phyloP scores from a whole-genome alignment of 2,888 invertebrate species.

The Ectemnius lituratus region DNA sequence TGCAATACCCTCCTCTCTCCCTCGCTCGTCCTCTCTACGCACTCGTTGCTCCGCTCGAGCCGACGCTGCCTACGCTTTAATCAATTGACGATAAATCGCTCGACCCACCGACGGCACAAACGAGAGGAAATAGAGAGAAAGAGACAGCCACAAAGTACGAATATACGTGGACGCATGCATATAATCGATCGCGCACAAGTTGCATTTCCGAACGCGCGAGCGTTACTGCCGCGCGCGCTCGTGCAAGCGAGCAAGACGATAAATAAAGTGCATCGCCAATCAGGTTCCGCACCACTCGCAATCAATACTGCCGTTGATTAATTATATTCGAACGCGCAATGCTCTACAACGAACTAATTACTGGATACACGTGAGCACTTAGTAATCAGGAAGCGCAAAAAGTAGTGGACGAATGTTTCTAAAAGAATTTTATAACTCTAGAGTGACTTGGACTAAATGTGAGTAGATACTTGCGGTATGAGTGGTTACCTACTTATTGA shows the following conservation, averaged over 20 bases:
- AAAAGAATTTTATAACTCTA: too few species aligned
- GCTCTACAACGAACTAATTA: slow-evolving; percentile 36
- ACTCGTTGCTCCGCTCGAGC: slow-evolving; percentile 1
- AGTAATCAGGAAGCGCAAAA: too few species aligned
- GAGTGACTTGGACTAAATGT: too few species aligned
- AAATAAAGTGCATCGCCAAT: slow-evolving; percentile 50
- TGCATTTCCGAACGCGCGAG: slow-evolving; percentile 32
- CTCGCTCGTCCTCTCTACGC: not conserved
- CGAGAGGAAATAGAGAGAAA: slow-evolving; percentile 18
- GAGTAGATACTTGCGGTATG: too few species aligned
- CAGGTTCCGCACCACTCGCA: slow-evolving; percentile 27
- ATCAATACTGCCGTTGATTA: slow-evolving; percentile 53
- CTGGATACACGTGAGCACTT: too few species aligned
- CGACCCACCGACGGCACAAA: not conserved
- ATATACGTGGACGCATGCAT: not conserved
- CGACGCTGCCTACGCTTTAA: slow-evolving; percentile 33
- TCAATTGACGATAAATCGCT: slow-evolving; percentile 47
- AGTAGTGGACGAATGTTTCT: too few species aligned
- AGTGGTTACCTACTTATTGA: too few species aligned
- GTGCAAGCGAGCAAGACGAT: slow-evolving; percentile 35
- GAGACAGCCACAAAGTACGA: not conserved
- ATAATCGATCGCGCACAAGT: slow-evolving; percentile 10
- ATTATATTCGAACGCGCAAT: slow-evolving; percentile 31
- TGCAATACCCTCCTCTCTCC: not conserved
- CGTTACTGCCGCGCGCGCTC: slow-evolving; percentile 27